These are phyloP conservation scores for Microtus pennsylvanicus DNA, from an alignment of 2,113 vertebrate genomes.

Conservation along the genomic window DNA sequence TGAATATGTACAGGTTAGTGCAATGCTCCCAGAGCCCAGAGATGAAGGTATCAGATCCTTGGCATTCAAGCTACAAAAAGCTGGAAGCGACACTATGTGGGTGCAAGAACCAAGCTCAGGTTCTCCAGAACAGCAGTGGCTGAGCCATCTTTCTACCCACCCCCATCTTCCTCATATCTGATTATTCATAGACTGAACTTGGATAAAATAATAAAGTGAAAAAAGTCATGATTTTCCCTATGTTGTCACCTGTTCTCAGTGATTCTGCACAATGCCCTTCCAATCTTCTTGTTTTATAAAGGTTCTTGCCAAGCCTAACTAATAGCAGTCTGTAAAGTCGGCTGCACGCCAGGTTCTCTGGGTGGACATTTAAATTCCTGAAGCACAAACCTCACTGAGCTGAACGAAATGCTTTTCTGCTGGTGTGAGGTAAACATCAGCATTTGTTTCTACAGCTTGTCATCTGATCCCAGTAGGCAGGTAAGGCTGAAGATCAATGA, in stretches of 20 bases:
- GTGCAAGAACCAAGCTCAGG: neutral
- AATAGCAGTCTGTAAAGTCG: neutral
- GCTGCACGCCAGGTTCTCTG: neutral
- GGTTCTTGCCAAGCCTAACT: neutral
- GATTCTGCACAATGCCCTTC: neutral
- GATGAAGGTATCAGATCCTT: neutral
- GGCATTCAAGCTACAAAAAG: neutral
- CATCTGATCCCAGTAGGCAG: neutral
- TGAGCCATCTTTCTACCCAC: neutral
- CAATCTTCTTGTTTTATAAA: constrained; percentile 14
- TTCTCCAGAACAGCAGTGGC: neutral
- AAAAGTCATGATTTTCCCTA: neutral
- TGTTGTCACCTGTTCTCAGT: neutral
- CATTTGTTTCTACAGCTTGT: neutral
- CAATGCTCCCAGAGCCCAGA: neutral
- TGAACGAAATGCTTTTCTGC: neutral
- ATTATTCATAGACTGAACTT: neutral
- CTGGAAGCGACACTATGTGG: neutral
- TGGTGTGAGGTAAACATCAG: neutral
- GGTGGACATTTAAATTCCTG: neutral
- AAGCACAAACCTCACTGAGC: neutral
- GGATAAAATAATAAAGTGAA: neutral
- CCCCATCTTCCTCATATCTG: neutral
- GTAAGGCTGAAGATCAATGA: neutral
- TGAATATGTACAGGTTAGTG: neutral